Base-by-base conservation (phyloP, 2,888 invertebrate species). In the Acleris emargana region DNA sequence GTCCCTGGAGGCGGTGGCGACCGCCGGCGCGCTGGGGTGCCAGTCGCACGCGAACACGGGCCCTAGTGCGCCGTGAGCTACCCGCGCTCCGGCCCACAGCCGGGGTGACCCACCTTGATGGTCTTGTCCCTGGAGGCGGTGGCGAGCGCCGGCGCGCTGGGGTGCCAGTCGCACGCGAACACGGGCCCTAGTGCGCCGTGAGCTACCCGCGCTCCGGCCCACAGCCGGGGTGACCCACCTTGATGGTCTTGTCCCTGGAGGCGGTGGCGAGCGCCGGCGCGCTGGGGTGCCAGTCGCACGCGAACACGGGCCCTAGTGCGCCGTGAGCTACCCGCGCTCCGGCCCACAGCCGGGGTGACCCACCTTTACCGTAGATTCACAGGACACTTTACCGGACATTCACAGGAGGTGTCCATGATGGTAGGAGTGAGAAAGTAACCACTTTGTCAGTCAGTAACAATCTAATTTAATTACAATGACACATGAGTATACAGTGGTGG, bases 101-200 rank as follows among this genome's bases (percentile, higher is more conserved):
- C n/a, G 25, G 25, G 25, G 5, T 5, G 5, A 5, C 5, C 5
- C 42, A 96, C 98, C 94, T 99, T 99, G 66, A 99, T 98, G 64
- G 97, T 97, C 86, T 97, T 98, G 86, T 99, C 99, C 52, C 99
- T 89, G 67, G 99, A 99, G 1, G 98, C 99, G 1, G 99, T 99
- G 17, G 99, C 99, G 25, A 99, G 91, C 96, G 97, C 97, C 68
- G 95, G 95, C 71, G 94, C 93, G 72, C 97, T 97, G 0, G 97
- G 97, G 91, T 99, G 99, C 98, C 99, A 99, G 91, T 99, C 99
- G 77, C 99, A 97, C 4, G 98, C 97, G 91, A 99, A 99, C 78
- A 98, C 97, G 0, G 99, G 99, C 0, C 98, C 99, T 77, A 97
- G 84, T 99, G 99, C 0, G 99, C 99, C 0, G 98, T 97, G 88